These are phyloP conservation scores for Drosophila tripunctata DNA, from an alignment of 2,888 invertebrate species.

Conservation along the genomic window DNA sequence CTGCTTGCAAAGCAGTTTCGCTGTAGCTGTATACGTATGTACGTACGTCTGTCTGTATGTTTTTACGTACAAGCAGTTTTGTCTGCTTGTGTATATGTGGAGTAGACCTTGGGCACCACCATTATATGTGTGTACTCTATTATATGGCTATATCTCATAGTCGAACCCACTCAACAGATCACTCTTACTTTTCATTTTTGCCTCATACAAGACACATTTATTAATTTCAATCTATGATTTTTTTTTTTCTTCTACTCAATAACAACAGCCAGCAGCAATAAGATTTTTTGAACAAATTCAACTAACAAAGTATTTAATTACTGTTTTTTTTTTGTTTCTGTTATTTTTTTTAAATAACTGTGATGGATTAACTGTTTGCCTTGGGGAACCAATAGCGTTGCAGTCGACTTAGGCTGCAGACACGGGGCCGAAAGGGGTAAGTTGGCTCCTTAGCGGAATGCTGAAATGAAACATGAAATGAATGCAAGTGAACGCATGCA, in stretches of 20 bases:
- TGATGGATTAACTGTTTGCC: slow-evolving; percentile 1
- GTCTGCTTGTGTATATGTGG: neutral
- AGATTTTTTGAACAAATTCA: neutral
- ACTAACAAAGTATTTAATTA: neutral
- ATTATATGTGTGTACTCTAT: slow-evolving; percentile 8
- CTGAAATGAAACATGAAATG: neutral
- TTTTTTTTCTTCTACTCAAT: too few species aligned
- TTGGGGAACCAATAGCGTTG: neutral
- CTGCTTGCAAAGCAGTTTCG: slow-evolving; percentile 14
- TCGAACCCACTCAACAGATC: slow-evolving; percentile 5
- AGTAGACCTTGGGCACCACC: slow-evolving; percentile 10
- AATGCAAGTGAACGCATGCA: neutral
- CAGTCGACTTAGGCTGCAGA: slow-evolving; percentile 8
- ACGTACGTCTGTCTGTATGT: slow-evolving; percentile 3
- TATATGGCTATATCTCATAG: neutral
- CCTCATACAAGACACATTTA: neutral
- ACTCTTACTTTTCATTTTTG: slow-evolving; percentile 15
- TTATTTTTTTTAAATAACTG: neutral
- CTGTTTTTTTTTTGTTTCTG: neutral
- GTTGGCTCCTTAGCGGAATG: neutral
- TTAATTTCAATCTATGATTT: neutral
- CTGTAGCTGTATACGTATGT: neutral
- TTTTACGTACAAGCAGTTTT: too few species aligned
- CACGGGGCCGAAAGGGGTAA: neutral
- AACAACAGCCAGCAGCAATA: neutral